These are phyloP conservation scores for Helogale parvula DNA, from an alignment of 2,113 vertebrate species.

Conservation along the genomic window DNA sequence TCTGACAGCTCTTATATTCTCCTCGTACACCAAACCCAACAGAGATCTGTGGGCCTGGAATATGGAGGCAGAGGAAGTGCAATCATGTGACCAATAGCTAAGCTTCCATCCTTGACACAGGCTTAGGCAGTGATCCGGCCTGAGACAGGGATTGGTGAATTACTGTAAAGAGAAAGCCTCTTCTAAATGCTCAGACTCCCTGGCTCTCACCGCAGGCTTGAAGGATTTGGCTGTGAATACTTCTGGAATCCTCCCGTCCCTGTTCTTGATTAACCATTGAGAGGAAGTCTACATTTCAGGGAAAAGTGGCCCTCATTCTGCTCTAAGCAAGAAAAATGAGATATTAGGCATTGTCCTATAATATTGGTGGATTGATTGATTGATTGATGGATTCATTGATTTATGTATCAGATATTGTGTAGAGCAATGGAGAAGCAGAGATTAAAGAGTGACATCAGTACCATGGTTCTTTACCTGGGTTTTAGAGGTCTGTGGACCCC, in stretches of 20 bases:
- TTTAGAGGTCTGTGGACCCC: background rate
- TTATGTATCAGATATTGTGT: background rate
- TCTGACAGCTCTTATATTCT: background rate
- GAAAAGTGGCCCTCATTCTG: background rate
- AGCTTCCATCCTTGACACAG: slow-evolving; percentile 47
- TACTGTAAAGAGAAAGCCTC: slow-evolving; percentile 46
- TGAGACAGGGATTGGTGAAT: slow-evolving; percentile 50
- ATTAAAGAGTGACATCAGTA: background rate
- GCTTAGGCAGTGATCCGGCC: slow-evolving; percentile 64
- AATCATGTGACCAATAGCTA: slow-evolving; percentile 5
- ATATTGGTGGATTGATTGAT: too few species aligned
- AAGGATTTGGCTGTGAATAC: slow-evolving; percentile 27
- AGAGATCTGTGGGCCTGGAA: background rate
- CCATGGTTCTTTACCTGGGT: background rate
- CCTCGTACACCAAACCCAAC: background rate
- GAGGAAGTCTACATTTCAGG: background rate
- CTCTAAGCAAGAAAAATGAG: background rate
- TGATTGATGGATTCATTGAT: background rate
- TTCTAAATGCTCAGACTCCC: slow-evolving; percentile 49
- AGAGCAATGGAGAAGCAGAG: background rate
- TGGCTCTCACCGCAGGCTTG: background rate
- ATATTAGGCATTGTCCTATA: background rate
- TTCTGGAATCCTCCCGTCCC: background rate
- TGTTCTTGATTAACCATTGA: slow-evolving; percentile 40
- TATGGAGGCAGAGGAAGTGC: background rate